phyloP scores from a whole-genome alignment of 1,140 invertebrate genomes.

The Danaus plexippus region DNA sequence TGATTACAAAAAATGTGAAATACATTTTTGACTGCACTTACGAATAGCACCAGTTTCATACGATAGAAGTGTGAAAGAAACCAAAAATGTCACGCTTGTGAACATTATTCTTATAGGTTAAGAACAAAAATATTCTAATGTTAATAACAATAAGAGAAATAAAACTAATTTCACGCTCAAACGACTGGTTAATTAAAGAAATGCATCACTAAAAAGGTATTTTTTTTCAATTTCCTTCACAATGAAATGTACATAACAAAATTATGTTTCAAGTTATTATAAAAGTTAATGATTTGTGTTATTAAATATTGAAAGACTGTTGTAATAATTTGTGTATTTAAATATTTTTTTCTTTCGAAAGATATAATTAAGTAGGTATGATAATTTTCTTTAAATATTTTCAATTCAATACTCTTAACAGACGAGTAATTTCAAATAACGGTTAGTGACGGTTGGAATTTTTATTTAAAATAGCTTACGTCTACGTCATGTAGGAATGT shows the following conservation, averaged over 20 bases:
- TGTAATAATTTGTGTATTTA: too few species aligned
- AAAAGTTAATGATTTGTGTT: too few species aligned
- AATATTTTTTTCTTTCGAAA: too few species aligned
- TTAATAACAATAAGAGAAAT: slow-evolving; percentile 17
- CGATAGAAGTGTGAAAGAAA: slow-evolving; percentile 31
- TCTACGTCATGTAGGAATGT: too few species aligned
- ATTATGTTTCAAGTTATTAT: not conserved
- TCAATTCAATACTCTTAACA: too few species aligned
- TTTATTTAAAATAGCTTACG: too few species aligned
- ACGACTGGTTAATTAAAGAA: slow-evolving; percentile 28
- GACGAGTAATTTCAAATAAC: too few species aligned
- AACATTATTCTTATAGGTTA: slow-evolving; percentile 29
- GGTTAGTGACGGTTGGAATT: too few species aligned
- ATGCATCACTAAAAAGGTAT: slow-evolving; percentile 15
- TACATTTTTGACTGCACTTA: slow-evolving; percentile 24
- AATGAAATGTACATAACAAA: slow-evolving; percentile 2
- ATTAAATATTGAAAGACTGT: too few species aligned
- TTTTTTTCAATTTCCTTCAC: slow-evolving; percentile 11
- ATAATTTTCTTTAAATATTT: too few species aligned
- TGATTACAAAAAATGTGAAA: slow-evolving; percentile 6
- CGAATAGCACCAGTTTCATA: slow-evolving; percentile 17
- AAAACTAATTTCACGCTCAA: slow-evolving; percentile 35
- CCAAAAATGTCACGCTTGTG: slow-evolving; percentile 33
- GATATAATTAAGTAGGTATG: too few species aligned
- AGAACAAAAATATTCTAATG: slow-evolving; percentile 8